Base-by-base conservation (phyloP, 2,113 vertebrate genomes). In the Cephalophus harveyi region DNA sequence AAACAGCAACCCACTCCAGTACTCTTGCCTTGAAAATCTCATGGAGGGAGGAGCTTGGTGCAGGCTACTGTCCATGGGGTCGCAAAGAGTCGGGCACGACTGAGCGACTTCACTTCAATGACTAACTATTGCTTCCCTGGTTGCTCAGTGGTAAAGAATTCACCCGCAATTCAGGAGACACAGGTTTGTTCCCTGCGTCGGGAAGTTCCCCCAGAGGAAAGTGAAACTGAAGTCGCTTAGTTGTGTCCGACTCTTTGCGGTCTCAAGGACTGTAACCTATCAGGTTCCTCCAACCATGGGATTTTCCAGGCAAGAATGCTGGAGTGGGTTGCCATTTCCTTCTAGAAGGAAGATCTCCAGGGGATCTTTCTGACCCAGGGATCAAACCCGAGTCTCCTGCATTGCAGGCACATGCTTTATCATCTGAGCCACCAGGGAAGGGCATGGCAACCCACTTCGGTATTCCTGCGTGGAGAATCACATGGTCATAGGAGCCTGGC, bases 121-220 rank as follows among this genome's bases (percentile, higher is more conserved):
- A 55, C 54, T 55, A 21, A 21, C 54, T 21, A 55, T 55, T 0
- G 19, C 19, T 55, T 55, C 19, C 54, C 57, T 59, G 40, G 71
- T 27, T 43, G 71, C 40, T 76, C 71, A 43, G 40, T 14, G 23
- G 71, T 43, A 43, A 76, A 76, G 23, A 43, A 13, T 76, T 76
- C 3, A 0, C 23, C 71, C 2, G 3, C 71, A 76, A 4, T 76
- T 43, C 40, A 43, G 40, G 71, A 40, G 40, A 27, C 2, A 0
- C 23, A 27, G 36, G 36, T 43, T 27, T 43, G 3, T 40, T 76
- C 71, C 71, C 40, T 76, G 40, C 25, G 71, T 43, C 0, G 6
- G 40, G 6, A 76, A 27, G 40, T 76, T 76, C 12, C 71, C 12
- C 40, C 12, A 43, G 71, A 76, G 71, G 36, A 71, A 23, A 71